These are phyloP conservation scores for Amblyraja radiata DNA, from an alignment of 2,797 vertebrate species.

Conservation along the genomic window DNA sequence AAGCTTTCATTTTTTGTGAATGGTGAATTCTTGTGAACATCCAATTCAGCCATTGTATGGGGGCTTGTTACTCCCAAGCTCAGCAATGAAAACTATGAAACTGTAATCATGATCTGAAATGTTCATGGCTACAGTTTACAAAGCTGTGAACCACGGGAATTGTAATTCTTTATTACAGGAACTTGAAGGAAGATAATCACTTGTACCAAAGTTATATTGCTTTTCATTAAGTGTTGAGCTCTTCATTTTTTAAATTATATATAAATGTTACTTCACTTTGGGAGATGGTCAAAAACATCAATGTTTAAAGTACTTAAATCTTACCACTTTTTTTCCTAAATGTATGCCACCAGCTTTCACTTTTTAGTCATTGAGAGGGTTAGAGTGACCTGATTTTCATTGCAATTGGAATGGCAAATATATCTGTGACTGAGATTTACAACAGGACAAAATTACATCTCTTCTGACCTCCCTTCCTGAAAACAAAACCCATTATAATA, in stretches of 20 bases:
- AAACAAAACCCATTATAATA: not conserved
- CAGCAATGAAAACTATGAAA: not conserved
- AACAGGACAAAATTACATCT: not conserved
- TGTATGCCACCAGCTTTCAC: not conserved
- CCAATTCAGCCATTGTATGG: not conserved
- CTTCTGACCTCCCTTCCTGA: not conserved
- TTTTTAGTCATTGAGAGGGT: not conserved
- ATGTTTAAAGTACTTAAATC: not conserved
- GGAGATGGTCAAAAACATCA: not conserved
- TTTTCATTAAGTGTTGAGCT: not conserved
- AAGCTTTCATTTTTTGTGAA: constrained; percentile 3
- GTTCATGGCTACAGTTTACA: not conserved
- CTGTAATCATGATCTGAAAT: not conserved
- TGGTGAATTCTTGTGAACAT: not conserved
- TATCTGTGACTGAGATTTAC: constrained; percentile 17
- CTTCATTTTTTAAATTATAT: not conserved
- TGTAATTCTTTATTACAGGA: not conserved
- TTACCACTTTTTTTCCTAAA: not conserved
- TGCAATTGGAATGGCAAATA: not conserved
- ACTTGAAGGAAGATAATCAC: not conserved
- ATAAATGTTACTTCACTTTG: too few species aligned
- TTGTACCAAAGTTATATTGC: not conserved
- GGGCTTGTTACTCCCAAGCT: not conserved
- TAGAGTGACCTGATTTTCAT: not conserved
- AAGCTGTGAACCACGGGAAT: not conserved